Evolutionary conservation across 1,140 invertebrate genomes (phyloP).

Genomic region (Penaeus vannamei): DNA sequence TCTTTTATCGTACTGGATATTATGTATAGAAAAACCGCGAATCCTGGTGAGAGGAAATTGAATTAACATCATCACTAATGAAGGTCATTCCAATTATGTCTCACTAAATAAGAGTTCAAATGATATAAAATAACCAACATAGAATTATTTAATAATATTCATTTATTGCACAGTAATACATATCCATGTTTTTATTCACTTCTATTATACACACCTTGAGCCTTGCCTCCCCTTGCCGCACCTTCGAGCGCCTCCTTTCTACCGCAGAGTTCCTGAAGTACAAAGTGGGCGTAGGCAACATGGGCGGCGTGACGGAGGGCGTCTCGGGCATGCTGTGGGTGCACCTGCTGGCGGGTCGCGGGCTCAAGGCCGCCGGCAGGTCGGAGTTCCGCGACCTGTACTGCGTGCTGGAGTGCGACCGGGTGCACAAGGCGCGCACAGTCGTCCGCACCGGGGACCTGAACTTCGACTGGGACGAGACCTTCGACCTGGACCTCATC

Average conservation of each 20-base stretch:
- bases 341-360: conserved; percentile 89
- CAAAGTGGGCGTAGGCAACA: conserved; percentile 81
- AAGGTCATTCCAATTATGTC: too few relatives aligned
- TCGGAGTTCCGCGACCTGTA: conserved; percentile 86
- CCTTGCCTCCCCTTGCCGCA: too few relatives aligned
- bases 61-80: too few relatives aligned
- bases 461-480: conserved; percentile 99
- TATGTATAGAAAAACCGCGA: too few relatives aligned
- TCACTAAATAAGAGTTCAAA: too few relatives aligned
- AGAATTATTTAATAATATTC: too few relatives aligned
- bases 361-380: conserved; percentile 84
- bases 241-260: conserved; percentile 12
- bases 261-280: conserved; percentile 89
- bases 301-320: conserved; percentile 73
- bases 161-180: too few relatives aligned
- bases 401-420: conserved; percentile 96
- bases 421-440: conserved; percentile 96
- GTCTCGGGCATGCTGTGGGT: conserved; percentile 93
- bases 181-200: too few relatives aligned
- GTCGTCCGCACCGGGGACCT: conserved; percentile 97
- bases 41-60: too few relatives aligned
- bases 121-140: too few relatives aligned
- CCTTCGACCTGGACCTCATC: conserved; percentile 96
- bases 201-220: too few relatives aligned
- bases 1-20: too few relatives aligned